phyloP scores from a whole-genome alignment of 2,888 invertebrate genomes.

The Parnassius apollo region DNA sequence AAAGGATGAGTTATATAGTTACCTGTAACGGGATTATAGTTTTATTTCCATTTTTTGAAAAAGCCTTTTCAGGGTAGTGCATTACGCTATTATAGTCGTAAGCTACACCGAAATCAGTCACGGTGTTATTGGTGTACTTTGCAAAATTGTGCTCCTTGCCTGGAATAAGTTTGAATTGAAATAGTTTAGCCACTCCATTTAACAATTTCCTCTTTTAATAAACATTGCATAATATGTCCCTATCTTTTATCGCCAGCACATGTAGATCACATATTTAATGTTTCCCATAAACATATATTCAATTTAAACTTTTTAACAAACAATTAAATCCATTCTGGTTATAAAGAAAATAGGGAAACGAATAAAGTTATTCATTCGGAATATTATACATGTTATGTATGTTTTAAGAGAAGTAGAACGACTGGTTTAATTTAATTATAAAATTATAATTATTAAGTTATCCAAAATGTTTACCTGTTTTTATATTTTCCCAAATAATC shows the following conservation, averaged over 20 bases:
- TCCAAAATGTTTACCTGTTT: slow-evolving; percentile 62
- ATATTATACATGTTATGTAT: too few relatives aligned
- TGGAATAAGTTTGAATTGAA: slow-evolving; percentile 37
- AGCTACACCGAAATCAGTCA: slow-evolving; percentile 83
- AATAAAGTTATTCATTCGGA: too few relatives aligned
- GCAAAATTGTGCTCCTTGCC: slow-evolving; percentile 83
- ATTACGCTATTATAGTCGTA: slow-evolving; percentile 88
- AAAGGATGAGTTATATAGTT: neutral
- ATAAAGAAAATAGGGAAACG: too few relatives aligned
- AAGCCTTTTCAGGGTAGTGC: slow-evolving; percentile 86
- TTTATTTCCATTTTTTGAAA: slow-evolving; percentile 83
- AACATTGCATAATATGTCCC: too few relatives aligned
- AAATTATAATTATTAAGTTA: neutral
- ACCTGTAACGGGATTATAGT: slow-evolving; percentile 83
- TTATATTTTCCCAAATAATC: slow-evolving; percentile 87
- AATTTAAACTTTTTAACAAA: too few relatives aligned
- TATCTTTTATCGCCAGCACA: too few relatives aligned
- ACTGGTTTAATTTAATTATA: neutral
- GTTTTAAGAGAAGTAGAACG: too few relatives aligned
- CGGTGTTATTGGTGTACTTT: slow-evolving; percentile 83
- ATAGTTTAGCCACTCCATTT: neutral
- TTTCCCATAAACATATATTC: too few relatives aligned
- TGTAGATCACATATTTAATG: too few relatives aligned
- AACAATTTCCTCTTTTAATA: too few relatives aligned
- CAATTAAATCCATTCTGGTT: too few relatives aligned